Conservation (phyloP, 1,140 invertebrate genomes). For the Papilio glaucus region DNA sequence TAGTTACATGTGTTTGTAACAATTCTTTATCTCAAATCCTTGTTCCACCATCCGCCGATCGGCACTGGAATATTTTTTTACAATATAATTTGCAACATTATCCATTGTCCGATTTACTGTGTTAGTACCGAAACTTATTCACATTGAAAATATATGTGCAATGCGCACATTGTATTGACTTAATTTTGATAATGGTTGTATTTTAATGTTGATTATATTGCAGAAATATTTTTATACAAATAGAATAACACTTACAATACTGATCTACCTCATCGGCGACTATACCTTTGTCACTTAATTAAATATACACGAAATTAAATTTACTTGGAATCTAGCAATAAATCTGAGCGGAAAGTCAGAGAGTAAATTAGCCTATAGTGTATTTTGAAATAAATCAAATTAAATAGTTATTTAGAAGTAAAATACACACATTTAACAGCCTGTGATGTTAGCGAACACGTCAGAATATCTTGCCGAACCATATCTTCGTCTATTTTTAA, state of each 20-base stretch:
- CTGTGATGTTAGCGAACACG: constrained; percentile 29
- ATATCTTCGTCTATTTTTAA: constrained; percentile 32
- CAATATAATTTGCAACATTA: constrained; percentile 48
- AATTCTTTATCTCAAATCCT: constrained; percentile 17
- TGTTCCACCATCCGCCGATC: background rate
- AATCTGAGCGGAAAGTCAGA: constrained; percentile 24
- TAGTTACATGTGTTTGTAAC: constrained; percentile 46
- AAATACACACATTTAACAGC: constrained; percentile 26
- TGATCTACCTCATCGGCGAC: constrained; percentile 76
- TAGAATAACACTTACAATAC: constrained; percentile 69
- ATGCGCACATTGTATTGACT: constrained; percentile 74
- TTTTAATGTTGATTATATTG: constrained; percentile 81
- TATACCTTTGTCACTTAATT: constrained; percentile 53
- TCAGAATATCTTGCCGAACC: constrained; percentile 36
- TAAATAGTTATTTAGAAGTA: constrained; percentile 24
- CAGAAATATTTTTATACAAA: constrained; percentile 82
- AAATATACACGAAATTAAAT: constrained; percentile 42
- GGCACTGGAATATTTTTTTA: constrained; percentile 50
- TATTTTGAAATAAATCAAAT: constrained; percentile 33
- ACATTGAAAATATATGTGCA: constrained; percentile 54
- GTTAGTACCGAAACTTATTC: constrained; percentile 24
- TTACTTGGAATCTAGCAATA: constrained; percentile 41
- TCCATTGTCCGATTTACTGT: constrained; percentile 42
- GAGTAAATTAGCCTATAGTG: background rate
- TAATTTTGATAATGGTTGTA: constrained; percentile 82